A percentile compares a stretch with the other conserved stretches of the same genome.
phyloP scores from a whole-genome alignment of 2,888 invertebrate species.

The Ganaspis brasiliensis region DNA sequence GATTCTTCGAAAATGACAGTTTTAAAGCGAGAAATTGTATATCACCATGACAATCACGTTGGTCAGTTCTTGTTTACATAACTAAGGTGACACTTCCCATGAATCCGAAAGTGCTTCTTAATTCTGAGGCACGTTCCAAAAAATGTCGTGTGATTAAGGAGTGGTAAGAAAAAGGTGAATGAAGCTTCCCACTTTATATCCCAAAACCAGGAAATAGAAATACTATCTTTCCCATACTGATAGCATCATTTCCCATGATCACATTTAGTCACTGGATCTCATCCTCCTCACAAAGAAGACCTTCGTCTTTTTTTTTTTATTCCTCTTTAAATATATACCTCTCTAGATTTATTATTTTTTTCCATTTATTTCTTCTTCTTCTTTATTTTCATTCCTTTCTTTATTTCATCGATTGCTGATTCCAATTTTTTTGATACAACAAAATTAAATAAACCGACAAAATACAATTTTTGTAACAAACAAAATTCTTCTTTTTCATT shows the following conservation, averaged over 20 bases:
- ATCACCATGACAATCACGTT: constrained; percentile 74
- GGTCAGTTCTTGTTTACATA: constrained; percentile 76
- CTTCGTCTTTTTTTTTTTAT: too few species aligned
- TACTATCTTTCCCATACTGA: not conserved
- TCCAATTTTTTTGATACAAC: too few species aligned
- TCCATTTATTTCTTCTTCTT: too few species aligned
- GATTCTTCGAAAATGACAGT: constrained; percentile 30
- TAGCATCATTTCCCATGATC: not conserved
- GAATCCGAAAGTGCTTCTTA: constrained; percentile 72
- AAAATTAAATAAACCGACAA: too few species aligned
- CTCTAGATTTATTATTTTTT: too few species aligned
- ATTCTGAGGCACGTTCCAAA: constrained; percentile 45
- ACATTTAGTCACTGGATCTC: too few species aligned
- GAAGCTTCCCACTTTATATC: constrained; percentile 2
- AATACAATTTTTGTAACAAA: too few species aligned
- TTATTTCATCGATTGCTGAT: too few species aligned
- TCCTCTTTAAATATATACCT: too few species aligned
- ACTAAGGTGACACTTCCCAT: constrained; percentile 68
- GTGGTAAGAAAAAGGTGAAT: constrained; percentile 24
- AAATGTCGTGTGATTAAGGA: constrained; percentile 29
- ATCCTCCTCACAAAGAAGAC: too few species aligned
- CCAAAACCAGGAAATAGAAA: not conserved
- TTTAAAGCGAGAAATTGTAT: constrained; percentile 26
- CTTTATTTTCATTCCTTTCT: too few species aligned
- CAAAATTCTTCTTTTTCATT: too few species aligned